phyloP scores from a whole-genome alignment of 2,888 invertebrate species.

The Dynastes maya region DNA sequence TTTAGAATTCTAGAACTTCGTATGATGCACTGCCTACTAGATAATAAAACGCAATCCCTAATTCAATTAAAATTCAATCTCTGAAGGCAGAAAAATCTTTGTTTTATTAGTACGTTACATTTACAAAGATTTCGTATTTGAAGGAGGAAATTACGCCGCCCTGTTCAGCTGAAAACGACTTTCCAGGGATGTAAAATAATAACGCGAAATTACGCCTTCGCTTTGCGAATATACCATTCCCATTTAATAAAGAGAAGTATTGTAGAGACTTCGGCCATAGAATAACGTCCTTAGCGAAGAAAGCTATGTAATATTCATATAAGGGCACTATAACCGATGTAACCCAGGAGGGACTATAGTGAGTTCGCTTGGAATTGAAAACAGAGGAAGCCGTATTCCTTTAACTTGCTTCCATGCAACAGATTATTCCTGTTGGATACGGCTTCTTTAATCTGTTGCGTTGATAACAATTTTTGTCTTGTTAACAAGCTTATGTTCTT shows the following conservation, averaged over 20 bases:
- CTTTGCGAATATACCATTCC: not conserved
- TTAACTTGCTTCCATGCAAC: not conserved
- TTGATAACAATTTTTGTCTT: no score
- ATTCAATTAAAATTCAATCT: slow-evolving; percentile 11
- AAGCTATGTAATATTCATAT: not conserved
- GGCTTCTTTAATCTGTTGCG: slow-evolving; percentile 5
- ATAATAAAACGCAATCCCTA: not conserved
- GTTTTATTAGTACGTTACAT: not conserved
- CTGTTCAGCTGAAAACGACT: slow-evolving; percentile 9
- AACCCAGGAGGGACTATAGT: no score
- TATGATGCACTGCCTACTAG: not conserved
- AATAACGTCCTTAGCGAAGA: slow-evolving; percentile 10
- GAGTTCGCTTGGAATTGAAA: no score
- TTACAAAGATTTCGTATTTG: not conserved
- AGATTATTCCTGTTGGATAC: not conserved
- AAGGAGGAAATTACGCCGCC: not conserved
- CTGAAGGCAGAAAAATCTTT: not conserved
- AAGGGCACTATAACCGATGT: no score
- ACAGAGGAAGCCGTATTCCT: not conserved
- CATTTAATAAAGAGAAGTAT: slow-evolving; percentile 29
- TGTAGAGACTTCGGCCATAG: not conserved
- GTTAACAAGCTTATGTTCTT: no score
- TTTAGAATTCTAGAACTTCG: not conserved
- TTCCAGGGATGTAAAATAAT: slow-evolving; percentile 11
- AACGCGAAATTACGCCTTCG: slow-evolving; percentile 24